Evolutionary conservation across 1,140 invertebrate species (phyloP).

Genomic region (Hydropsyche tenuis): DNA sequence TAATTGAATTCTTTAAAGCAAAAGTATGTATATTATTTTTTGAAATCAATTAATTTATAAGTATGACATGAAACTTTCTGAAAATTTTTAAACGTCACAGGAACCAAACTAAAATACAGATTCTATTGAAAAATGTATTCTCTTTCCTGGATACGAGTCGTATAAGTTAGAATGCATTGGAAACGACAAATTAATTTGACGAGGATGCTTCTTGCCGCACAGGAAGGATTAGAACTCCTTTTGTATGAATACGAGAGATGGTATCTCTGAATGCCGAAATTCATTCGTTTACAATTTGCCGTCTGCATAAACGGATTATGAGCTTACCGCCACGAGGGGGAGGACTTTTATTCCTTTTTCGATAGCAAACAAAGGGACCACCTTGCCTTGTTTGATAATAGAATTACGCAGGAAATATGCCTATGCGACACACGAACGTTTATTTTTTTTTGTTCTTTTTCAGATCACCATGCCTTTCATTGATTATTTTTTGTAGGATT

Average conservation of each 20-base stretch:
- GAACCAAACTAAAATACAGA: too few species aligned
- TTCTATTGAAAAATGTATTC: too few species aligned
- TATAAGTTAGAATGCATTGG: too few species aligned
- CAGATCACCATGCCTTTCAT: too few species aligned
- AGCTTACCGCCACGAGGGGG: constrained; percentile 13
- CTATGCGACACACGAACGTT: not conserved
- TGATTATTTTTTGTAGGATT: too few species aligned
- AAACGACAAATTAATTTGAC: constrained; percentile 6
- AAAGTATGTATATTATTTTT: too few species aligned
- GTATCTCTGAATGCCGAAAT: constrained; percentile 16
- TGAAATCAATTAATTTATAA: too few species aligned
- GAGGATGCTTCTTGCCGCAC: constrained; percentile 6
- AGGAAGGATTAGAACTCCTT: constrained; percentile 14
- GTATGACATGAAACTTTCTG: too few species aligned
- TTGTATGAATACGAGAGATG: not conserved
- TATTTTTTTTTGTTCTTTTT: too few species aligned
- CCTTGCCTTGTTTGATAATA: constrained; percentile 17
- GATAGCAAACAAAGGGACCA: constrained; percentile 15
- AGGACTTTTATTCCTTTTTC: constrained; percentile 17
- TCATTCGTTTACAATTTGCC: constrained; percentile 21
- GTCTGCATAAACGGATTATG: constrained; percentile 19
- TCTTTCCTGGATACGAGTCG: too few species aligned
- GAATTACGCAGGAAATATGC: constrained; percentile 19
- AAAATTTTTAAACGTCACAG: too few species aligned
- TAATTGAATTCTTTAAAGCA: too few species aligned